phyloP scores from a whole-genome alignment of 2,113 vertebrate species.

The Propithecus coquereli region DNA sequence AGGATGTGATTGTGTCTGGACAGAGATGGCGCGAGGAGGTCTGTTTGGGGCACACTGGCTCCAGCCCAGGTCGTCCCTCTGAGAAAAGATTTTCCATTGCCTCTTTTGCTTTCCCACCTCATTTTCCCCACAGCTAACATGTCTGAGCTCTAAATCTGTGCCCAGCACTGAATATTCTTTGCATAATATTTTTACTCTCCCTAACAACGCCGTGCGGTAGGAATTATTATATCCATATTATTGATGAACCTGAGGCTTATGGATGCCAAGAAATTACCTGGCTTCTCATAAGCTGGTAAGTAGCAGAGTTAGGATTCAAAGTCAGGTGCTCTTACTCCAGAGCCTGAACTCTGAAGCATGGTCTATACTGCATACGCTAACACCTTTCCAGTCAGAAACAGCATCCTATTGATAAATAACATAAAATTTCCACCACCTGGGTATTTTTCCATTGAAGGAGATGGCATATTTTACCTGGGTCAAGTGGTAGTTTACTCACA shows the following conservation, averaged over 20 bases:
- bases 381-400: background rate
- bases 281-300: background rate
- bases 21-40: background rate
- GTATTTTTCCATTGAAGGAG: constrained; percentile 69
- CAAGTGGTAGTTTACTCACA: constrained; percentile 77
- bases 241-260: background rate
- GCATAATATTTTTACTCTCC: background rate
- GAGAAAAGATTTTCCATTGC: background rate
- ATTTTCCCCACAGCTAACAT: background rate
- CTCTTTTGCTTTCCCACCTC: background rate
- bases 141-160: background rate
- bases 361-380: background rate
- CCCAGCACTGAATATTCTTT: background rate
- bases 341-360: background rate
- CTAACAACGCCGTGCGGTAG: background rate
- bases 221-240: background rate
- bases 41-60: background rate
- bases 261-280: background rate
- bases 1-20: background rate
- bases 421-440: constrained; percentile 66
- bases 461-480: constrained; percentile 76
- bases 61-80: background rate
- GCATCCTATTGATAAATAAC: background rate
- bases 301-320: background rate
- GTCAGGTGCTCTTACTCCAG: background rate